Conservation (phyloP, 2,888 invertebrate genomes). For the Dexiosoma caninum region DNA sequence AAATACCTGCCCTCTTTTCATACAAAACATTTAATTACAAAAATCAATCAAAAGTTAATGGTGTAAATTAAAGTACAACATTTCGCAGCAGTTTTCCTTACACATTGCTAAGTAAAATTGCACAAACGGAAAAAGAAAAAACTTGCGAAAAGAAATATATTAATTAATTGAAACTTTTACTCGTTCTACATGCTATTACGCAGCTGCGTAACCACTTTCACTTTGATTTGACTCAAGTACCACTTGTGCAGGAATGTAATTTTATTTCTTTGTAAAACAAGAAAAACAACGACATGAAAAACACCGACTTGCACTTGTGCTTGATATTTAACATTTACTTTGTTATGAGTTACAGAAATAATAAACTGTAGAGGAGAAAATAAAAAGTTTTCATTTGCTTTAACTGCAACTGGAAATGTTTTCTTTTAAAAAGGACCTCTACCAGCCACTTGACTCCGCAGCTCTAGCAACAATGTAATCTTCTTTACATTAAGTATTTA, state of each 20-base stretch:
- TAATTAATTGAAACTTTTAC: slow-evolving; percentile 30
- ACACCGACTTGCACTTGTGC: not conserved
- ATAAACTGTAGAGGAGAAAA: not conserved
- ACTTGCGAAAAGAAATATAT: slow-evolving; percentile 15
- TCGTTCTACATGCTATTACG: not conserved
- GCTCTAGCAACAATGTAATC: no score
- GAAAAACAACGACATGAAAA: not conserved
- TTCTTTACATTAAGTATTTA: no score
- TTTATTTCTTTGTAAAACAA: slow-evolving; percentile 6
- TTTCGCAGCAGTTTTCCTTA: no score
- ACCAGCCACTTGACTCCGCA: not conserved
- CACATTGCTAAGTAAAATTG: not conserved
- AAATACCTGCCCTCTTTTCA: no score
- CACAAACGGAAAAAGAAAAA: not conserved
- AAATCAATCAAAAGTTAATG: slow-evolving; percentile 29
- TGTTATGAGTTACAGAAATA: not conserved
- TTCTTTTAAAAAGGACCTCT: not conserved
- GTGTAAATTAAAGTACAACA: slow-evolving; percentile 27
- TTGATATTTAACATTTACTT: not conserved
- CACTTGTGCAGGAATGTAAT: slow-evolving; percentile 7
- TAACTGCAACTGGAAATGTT: not conserved
- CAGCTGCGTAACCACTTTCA: not conserved
- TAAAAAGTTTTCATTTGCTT: slow-evolving; percentile 31
- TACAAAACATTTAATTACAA: no score
- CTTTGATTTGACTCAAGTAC: slow-evolving; percentile 22